Base-by-base conservation (phyloP, 2,797 vertebrate genomes). In the Pseudocheirus occidentalis region DNA sequence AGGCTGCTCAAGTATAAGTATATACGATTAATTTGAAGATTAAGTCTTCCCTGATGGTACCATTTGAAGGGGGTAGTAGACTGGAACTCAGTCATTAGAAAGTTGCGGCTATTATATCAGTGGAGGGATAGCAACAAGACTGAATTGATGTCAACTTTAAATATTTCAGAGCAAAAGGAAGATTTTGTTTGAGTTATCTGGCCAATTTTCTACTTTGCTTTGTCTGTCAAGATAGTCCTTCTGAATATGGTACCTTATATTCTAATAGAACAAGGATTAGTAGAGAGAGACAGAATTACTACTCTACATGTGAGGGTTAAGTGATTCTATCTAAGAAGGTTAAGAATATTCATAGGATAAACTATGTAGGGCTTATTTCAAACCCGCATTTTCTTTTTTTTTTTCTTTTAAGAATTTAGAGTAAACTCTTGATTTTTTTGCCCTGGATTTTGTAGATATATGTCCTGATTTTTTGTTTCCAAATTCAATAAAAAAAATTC, bases 131-230 rank as follows among this genome's bases (percentile, higher is more conserved):
- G 66, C 66, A 73, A 73, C 18, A 73, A 40, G 5, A 73, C n/a
- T 73, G 66, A 73, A 40, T 27, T 46, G n/a, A 81, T 21, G 7
- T 40, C 28, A 46, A 9, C 11, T 10, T 14, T 62, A 12, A 31
- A 62, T 34, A 34, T 34, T 13, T 34, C 59, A 62, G 59, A 34
- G 31, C 59, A 66, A 66, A 66, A n/a, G 31, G 31, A 66, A 66
- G 62, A 14, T n/a, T 66, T 66, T 66, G 62, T n/a, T 66, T 66
- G 62, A 66, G 18, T 66, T 66, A 18, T 40, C 18, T 40, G n/a
- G 18, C 92, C 90, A 93, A 90, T 94, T 95, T 5, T 95, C n/a
- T 34, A 81, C 29, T 94, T 92, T 89, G 3, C 46, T 3, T 95
- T 91, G 94, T 92, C 34, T 93, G 40, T 50, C 46, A 93, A 95